phyloP scores from a whole-genome alignment of 92 coral and sea anemone species.

The Phenganax marumi region DNA sequence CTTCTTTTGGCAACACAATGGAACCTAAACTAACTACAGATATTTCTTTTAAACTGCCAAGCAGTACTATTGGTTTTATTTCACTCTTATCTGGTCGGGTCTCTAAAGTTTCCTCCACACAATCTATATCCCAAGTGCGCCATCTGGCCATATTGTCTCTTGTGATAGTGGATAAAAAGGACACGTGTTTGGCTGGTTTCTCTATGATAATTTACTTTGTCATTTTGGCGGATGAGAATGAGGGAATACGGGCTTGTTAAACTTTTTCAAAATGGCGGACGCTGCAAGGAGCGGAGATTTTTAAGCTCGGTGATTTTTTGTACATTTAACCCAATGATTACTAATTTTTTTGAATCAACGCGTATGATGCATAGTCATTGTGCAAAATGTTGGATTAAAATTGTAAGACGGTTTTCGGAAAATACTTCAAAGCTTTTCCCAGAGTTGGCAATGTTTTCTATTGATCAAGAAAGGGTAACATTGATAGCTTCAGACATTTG shows the following conservation, averaged over 20 bases:
- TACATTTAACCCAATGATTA: background rate
- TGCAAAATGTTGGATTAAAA: background rate
- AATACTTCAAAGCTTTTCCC: background rate
- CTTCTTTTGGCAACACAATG: conserved; percentile 34
- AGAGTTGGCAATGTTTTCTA: conserved; percentile 24
- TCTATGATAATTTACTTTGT: background rate
- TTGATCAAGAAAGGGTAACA: conserved; percentile 34
- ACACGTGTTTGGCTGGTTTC: no score
- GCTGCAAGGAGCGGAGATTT: conserved; percentile 1
- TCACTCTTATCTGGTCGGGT: background rate
- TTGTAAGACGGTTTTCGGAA: conserved; percentile 5
- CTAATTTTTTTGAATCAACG: background rate
- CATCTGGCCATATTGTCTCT: conserved; percentile 21
- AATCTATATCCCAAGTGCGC: conserved; percentile 34
- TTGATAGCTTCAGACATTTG: background rate
- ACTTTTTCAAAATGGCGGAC: conserved; percentile 17
- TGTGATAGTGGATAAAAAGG: background rate
- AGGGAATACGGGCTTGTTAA: conserved; percentile 11
- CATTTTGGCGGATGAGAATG: conserved; percentile 15
- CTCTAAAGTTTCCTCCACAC: conserved; percentile 19
- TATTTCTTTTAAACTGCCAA: background rate
- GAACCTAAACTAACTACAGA: background rate
- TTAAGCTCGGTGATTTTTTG: background rate
- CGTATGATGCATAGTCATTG: background rate
- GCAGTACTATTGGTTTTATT: background rate